These are phyloP conservation scores for Rhizomys pruinosus DNA, from an alignment of 2,113 vertebrate genomes.

Conservation along the genomic window DNA sequence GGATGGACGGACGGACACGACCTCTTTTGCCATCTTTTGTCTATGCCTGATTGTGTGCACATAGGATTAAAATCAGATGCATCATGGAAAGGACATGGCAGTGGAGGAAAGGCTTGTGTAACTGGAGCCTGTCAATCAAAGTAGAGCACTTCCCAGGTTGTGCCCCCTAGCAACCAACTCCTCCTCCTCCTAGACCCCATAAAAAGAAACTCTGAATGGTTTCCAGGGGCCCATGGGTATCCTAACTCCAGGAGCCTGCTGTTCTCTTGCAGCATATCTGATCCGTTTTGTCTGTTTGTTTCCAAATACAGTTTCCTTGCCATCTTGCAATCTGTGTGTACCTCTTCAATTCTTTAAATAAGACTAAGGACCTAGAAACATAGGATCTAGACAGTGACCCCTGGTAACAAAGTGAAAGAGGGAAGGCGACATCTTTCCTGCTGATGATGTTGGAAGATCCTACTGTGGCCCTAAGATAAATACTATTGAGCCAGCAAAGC, in stretches of 20 bases:
- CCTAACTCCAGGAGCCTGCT: not conserved
- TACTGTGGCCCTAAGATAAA: not conserved
- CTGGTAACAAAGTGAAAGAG: not conserved
- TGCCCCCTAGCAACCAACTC: not conserved
- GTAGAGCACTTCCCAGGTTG: not conserved
- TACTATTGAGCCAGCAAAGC: not conserved
- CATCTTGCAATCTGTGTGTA: not conserved
- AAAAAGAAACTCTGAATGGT: not conserved
- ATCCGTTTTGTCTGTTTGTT: not conserved
- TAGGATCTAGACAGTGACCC: not conserved
- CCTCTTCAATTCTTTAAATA: not conserved
- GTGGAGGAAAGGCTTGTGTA: not conserved
- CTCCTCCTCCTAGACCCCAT: not conserved
- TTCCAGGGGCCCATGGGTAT: too few species aligned
- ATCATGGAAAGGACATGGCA: not conserved
- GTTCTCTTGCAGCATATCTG: not conserved
- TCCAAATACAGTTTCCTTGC: not conserved
- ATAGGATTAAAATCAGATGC: not conserved
- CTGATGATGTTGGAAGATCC: not conserved
- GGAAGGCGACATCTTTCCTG: not conserved
- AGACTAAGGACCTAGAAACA: not conserved
- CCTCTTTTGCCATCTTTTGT: not conserved
- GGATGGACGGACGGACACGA: too few species aligned
- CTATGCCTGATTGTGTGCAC: not conserved
- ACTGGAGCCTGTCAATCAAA: not conserved